Base-by-base conservation (phyloP, 1,140 invertebrate species). In the Procambarus virginalis region DNA sequence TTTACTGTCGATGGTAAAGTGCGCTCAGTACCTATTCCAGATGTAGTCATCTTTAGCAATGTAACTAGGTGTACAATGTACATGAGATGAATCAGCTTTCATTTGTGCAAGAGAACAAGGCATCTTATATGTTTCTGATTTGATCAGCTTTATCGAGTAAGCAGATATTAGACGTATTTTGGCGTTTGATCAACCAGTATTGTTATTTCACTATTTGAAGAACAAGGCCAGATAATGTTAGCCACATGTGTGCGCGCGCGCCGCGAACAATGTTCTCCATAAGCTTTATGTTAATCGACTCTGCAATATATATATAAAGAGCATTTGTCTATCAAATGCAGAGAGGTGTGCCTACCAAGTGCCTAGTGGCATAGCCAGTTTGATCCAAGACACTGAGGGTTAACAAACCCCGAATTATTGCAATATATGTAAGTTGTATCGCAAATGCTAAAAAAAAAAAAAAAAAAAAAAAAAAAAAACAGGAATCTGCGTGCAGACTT, bases 21-120 rank as follows among this genome's bases (percentile, higher is more conserved):
- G 80, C 80, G 80, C 80, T 82, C 46, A 82, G 80, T 82, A 82
- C 80, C 80, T 82, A 82, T 82, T 20, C 60, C 45, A 82, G 58
- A 34, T 82, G 80, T 82, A 82, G 51, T 55, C 60, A 20, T 68
- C 46, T 64, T 82, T 46, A 82, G 80, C 48, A 58, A 22, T 60
- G 22, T 81, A 64, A 45, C 58, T 68, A 12, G 46, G 58, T 82
- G 80, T 81, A 60, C 22, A 73, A 34, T 68, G 22, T 68, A 64
- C 46, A 10, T 46, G 58, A 64, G n/a, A 68, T 82, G 58, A 68
- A 34, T 68, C 58, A 46, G 60, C 46, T 60, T 82, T 60, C 70
- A 46, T 82, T 46, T 48, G 58, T 68, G 34, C 34, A 51, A 17
- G 4, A 64, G 45, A 49, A 20, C n/a, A 58, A 20, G 9, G 78